A percentile compares a stretch with the other conserved stretches of the same genome.
Evolutionary conservation across 2,888 invertebrate genomes (phyloP).

Genomic region (Oxystoma pomonae): DNA sequence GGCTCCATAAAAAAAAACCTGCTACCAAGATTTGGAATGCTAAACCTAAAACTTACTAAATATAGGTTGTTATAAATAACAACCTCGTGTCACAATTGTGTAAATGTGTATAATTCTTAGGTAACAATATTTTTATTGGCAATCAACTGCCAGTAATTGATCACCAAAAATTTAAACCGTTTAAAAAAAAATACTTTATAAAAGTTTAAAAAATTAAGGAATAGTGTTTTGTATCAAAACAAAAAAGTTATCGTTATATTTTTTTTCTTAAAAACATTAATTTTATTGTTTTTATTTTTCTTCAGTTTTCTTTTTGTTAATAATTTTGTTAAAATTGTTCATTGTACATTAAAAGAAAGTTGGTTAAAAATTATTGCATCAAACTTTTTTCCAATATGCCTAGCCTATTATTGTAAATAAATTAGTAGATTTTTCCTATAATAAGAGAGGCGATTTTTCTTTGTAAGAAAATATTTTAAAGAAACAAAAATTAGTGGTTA

Average conservation of each 20-base stretch:
- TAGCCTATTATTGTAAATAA: slow-evolving; percentile 12
- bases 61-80: too few relatives aligned
- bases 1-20: too few relatives aligned
- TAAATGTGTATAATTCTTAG: too few relatives aligned
- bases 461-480: slow-evolving; percentile 47
- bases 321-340: neutral
- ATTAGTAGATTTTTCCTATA: slow-evolving; percentile 38
- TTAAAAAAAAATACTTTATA: neutral
- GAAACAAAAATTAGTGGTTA: slow-evolving; percentile 26
- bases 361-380: too few relatives aligned
- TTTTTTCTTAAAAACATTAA: neutral
- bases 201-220: slow-evolving; percentile 10
- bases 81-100: too few relatives aligned
- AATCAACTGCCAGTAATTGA: too few relatives aligned
- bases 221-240: slow-evolving; percentile 22
- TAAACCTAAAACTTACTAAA: too few relatives aligned
- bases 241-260: neutral
- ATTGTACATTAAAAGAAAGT: too few relatives aligned
- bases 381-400: too few relatives aligned
- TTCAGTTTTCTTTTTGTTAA: neutral
- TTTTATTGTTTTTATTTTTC: neutral
- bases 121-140: too few relatives aligned
- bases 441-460: slow-evolving; percentile 37
- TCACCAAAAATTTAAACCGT: too few relatives aligned
- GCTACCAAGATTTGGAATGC: too few relatives aligned